Base-by-base conservation (phyloP, 2,113 vertebrate species). In the Poicephalus gulielmi region DNA sequence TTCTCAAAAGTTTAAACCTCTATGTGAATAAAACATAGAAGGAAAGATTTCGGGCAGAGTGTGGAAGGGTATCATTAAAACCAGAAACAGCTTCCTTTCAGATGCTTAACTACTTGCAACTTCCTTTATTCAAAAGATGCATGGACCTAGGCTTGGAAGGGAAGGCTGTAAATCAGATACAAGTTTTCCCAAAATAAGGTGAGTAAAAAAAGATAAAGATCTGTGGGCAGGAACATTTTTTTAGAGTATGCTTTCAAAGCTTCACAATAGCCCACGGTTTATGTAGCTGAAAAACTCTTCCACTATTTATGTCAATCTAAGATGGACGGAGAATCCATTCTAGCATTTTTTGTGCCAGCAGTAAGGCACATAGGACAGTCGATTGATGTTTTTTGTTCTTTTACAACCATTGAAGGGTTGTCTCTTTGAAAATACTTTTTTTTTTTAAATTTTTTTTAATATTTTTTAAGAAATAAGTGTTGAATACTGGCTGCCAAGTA, bases 251-350 rank as follows among this genome's bases (percentile, higher is more conserved):
- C 68, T 62, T 69, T 47, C n/a, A 6, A 11, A 66, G 67, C 83
- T 94, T 83, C 10, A 3, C 62, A 41, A 24, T 8, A 71, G 57
- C 9, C 50, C 59, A 30, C 6, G 11, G 82, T 90, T 84, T 75
- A 17, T 25, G 78, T 52, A 63, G 75, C 84, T 93, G 81, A 31
- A 70, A 57, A 85, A 77, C 55, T 92, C 74, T 0, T 0, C 50
- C 67, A 69, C 82, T 88, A 2, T 85, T 88, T 80, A 8, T 93
- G 77, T 84, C 79, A 77, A 27, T 86, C 83, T 90, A 94, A 96
- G 82, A 95, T 96, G 94, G 96, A 93, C 6, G 81, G 88, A 91
- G 91, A 78, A 91, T 91, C 82, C 92, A 59, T 92, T 78, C 90
- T 90, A 44, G 84, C 83, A 71, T 92, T 88, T 90, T 83, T 88